Conservation (phyloP, 2,113 vertebrate species). For the Coracopsis vasa region DNA sequence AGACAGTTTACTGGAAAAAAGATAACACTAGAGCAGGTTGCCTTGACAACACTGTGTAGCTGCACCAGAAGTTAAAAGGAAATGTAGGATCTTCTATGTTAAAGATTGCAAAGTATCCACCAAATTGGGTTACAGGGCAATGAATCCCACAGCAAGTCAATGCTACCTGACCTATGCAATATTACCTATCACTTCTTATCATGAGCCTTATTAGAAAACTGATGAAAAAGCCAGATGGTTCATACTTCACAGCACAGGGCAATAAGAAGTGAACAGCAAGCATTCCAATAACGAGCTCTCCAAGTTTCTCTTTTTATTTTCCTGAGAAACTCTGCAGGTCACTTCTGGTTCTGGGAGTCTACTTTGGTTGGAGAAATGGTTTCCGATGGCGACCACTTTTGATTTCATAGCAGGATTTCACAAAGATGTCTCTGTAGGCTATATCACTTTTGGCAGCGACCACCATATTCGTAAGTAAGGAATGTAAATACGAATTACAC, state of each 20-base stretch:
- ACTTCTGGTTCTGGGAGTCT: not conserved
- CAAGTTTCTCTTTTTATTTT: not conserved
- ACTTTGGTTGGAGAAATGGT: not conserved
- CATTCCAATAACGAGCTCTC: not conserved
- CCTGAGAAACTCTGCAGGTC: not conserved
- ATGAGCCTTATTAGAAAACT: slow-evolving; percentile 17
- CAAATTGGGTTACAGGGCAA: slow-evolving; percentile 57
- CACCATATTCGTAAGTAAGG: not conserved
- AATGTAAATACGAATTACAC: not conserved
- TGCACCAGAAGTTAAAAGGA: slow-evolving; percentile 51
- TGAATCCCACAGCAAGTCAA: slow-evolving; percentile 4
- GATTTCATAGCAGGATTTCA: not conserved
- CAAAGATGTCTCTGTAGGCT: not conserved
- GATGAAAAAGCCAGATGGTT: not conserved
- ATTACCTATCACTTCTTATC: slow-evolving; percentile 19
- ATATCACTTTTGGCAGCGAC: not conserved
- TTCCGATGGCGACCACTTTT: not conserved
- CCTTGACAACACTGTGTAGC: slow-evolving; percentile 66
- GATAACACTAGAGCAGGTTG: slow-evolving; percentile 56
- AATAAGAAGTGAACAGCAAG: not conserved
- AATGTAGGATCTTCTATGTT: not conserved
- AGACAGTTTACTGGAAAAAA: slow-evolving; percentile 51
- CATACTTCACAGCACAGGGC: not conserved
- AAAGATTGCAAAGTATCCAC: slow-evolving; percentile 18
- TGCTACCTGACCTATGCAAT: slow-evolving; percentile 29